Evolutionary conservation across 1,140 invertebrate genomes (phyloP), one percentile per base, ranked within the genome.

Genomic region (Bombus difficillimus): DNA sequence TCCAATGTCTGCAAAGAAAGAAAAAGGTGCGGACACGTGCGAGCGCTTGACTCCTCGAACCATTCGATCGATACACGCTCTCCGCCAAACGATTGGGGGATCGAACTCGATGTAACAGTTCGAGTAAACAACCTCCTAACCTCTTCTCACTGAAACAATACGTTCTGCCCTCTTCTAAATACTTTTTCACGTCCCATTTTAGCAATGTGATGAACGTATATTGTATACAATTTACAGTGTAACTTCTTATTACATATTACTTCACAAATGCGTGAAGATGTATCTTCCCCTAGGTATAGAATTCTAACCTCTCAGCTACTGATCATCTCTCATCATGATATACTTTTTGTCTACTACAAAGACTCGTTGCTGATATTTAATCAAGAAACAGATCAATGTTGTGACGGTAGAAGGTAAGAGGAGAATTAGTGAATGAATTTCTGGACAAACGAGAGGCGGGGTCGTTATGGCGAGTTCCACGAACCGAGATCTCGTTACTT

Each of bases 1-100:
- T 89, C 79, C 86, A 53, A 85, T 47, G 68, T 47, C 80, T 72
- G 39, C 13, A 66, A 72, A 75, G 57, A 89, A 71, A 74, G 77
- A 62, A 89, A 78, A 84, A 62, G 62, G 22, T 13, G 9, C 25
- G 8, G 34, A 81, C 66, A 72, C 79, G 79, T 57, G 47, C 79
- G 37, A 72, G 41, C 25, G 47, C 68, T 83, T 83, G 72, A 83
- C 59, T 59, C 41, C 12, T 68, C 9, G 32, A 32, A 79, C 18
- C 8, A 47, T 9, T 75, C 41, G 34, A n/a, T 64, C 59, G 41
- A 76, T 75, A 47, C 43, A 15, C 5, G 9, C 15, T 34, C 25
- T 43, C 25, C 18, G 10, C 25, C 12, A 37, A 80, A 80, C 79
- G 41, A 81, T 71, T 39, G 53, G 47, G 47, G 5, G 34, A 28